Conservation (phyloP, 2,113 vertebrate species). For the Boulengeromyrus knoepffleri region DNA sequence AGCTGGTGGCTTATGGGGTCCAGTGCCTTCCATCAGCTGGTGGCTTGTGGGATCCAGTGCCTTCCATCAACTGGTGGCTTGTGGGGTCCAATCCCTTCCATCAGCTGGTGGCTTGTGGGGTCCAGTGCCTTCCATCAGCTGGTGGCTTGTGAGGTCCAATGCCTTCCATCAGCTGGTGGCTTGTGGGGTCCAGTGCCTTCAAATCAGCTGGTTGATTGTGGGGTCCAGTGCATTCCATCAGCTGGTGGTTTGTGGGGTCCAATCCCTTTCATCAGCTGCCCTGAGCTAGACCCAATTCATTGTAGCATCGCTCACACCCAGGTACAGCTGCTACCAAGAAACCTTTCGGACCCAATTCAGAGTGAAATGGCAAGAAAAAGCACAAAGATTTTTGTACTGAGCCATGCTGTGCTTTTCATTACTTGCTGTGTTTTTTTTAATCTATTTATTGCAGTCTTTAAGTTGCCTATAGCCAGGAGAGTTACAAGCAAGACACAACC, state of each 20-base stretch:
- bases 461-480: background rate
- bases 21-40: background rate
- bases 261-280: background rate
- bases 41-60: background rate
- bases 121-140: background rate
- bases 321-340: background rate
- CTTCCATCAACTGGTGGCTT: background rate
- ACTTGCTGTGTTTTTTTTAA: background rate
- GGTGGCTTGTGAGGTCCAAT: background rate
- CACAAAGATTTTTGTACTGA: background rate
- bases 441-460: background rate
- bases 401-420: background rate
- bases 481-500: background rate
- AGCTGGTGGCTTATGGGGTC: background rate
- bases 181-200: background rate
- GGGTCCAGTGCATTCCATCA: background rate
- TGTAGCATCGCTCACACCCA: background rate
- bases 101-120: background rate
- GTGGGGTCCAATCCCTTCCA: background rate
- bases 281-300: background rate
- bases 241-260: background rate
- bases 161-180: background rate
- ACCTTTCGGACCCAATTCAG: background rate
- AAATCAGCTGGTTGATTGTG: too few relatives aligned
- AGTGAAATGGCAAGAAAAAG: background rate